Evolutionary conservation across 2,888 invertebrate genomes (phyloP).

Genomic region (Hyles lineata): DNA sequence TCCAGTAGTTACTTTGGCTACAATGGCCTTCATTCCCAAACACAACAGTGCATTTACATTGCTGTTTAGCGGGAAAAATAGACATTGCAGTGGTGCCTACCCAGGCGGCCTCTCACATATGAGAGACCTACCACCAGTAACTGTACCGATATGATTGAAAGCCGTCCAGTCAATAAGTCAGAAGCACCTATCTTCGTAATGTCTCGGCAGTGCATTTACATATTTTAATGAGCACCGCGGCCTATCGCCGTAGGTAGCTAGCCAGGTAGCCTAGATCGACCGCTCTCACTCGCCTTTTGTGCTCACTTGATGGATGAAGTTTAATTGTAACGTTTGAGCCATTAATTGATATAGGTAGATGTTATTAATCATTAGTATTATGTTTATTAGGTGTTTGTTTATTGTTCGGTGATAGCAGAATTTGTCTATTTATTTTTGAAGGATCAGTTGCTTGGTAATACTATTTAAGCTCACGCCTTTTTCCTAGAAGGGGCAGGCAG

Average conservation of each 20-base stretch:
- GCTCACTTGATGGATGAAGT: constrained; percentile 30
- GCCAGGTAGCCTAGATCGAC: constrained; percentile 30
- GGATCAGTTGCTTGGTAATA: too few species aligned
- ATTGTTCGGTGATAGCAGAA: not conserved
- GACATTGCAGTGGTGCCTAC: too few species aligned
- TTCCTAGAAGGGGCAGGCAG: too few species aligned
- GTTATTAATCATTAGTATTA: not conserved
- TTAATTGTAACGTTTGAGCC: constrained; percentile 26
- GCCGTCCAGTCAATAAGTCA: constrained; percentile 49
- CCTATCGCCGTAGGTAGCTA: constrained; percentile 64
- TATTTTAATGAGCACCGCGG: constrained; percentile 82
- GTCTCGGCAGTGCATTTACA: constrained; percentile 80
- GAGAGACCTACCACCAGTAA: too few species aligned
- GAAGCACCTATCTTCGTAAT: constrained; percentile 83
- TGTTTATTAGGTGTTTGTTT: not conserved
- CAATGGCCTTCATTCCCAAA: too few species aligned
- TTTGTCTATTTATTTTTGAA: too few species aligned
- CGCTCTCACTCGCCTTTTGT: constrained; percentile 33
- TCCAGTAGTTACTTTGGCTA: too few species aligned
- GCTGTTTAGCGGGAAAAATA: too few species aligned
- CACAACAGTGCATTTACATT: too few species aligned
- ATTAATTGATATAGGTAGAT: constrained; percentile 17
- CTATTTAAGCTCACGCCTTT: too few species aligned
- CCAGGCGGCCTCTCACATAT: too few species aligned
- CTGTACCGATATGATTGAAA: constrained; percentile 38